A percentile compares a stretch with the other conserved stretches of the same genome.
These are phyloP conservation scores for Synergus umbraculus DNA, from an alignment of 2,888 invertebrate genomes.

Conservation along the genomic window DNA sequence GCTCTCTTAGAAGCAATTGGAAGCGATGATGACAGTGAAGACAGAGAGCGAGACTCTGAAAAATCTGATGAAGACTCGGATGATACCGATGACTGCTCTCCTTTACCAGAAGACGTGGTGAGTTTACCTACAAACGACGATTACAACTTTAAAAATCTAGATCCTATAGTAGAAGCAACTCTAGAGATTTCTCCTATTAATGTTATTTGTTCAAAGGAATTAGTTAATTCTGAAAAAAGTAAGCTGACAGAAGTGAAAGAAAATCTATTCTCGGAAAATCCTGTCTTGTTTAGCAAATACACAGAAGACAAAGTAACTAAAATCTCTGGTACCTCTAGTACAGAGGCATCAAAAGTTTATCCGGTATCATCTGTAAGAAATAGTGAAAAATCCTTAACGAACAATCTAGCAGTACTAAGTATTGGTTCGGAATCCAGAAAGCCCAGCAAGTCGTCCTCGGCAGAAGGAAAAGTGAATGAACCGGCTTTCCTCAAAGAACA, in stretches of 20 bases:
- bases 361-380: not conserved
- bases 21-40: conserved; percentile 63
- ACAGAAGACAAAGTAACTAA: not conserved
- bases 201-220: not conserved
- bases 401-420: not conserved
- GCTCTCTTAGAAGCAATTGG: conserved; percentile 66
- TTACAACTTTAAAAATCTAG: not conserved
- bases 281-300: not conserved
- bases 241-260: not conserved
- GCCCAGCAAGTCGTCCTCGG: not conserved
- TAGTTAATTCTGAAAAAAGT: not conserved
- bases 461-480: not conserved
- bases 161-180: not conserved
- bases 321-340: not conserved
- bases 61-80: conserved; percentile 58
- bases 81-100: conserved; percentile 57
- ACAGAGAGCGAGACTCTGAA: conserved; percentile 54
- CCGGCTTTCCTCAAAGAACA: not conserved
- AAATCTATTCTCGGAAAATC: not conserved
- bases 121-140: not conserved
- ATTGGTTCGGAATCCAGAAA: not conserved
- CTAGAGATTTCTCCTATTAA: not conserved
- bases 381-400: not conserved
- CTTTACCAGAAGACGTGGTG: not conserved
- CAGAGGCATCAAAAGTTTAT: not conserved